These are phyloP conservation scores for Himalopsyche phryganea DNA, from an alignment of 1,140 invertebrate genomes.

Conservation along the genomic window DNA sequence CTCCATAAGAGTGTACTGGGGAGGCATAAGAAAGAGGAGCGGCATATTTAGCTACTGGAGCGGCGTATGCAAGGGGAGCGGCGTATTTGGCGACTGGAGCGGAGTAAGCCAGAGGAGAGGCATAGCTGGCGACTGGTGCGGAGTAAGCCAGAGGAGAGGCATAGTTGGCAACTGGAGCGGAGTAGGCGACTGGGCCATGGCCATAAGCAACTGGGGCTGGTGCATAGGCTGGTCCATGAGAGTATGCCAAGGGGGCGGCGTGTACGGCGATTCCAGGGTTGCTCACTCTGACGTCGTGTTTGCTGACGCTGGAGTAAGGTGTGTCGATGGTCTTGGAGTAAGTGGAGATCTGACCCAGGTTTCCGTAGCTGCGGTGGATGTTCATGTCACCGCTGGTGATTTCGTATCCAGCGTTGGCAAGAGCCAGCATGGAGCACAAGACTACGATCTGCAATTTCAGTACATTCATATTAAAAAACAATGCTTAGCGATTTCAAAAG, in stretches of 20 bases:
- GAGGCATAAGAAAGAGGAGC: conserved; percentile 42
- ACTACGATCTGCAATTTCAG: conserved; percentile 49
- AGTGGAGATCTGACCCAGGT: conserved; percentile 60
- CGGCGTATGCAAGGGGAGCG: conserved; percentile 43
- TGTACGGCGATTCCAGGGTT: conserved; percentile 54
- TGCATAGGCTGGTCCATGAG: conserved; percentile 29
- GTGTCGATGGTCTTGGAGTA: conserved; percentile 64
- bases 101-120: conserved; percentile 16
- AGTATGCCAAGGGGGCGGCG: conserved; percentile 25
- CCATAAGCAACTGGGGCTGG: neutral
- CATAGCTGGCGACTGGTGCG: conserved; percentile 27
- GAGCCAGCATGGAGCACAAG: conserved; percentile 42
- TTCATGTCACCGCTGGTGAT: conserved; percentile 60
- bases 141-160: conserved; percentile 10
- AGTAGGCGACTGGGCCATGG: no score
- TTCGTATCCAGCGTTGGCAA: conserved; percentile 39
- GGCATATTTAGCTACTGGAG: conserved; percentile 33
- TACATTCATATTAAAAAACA: no score
- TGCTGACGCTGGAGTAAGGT: conserved; percentile 65
- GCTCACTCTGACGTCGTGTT: conserved; percentile 60
- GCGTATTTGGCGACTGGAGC: conserved; percentile 32
- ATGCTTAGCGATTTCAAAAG: no score
- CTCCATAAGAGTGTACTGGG: conserved; percentile 38
- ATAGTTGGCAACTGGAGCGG: conserved; percentile 38
- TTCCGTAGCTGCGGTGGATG: conserved; percentile 59